Evolutionary conservation across 1,140 invertebrate genomes (phyloP).

Genomic region (Ips typographus): DNA sequence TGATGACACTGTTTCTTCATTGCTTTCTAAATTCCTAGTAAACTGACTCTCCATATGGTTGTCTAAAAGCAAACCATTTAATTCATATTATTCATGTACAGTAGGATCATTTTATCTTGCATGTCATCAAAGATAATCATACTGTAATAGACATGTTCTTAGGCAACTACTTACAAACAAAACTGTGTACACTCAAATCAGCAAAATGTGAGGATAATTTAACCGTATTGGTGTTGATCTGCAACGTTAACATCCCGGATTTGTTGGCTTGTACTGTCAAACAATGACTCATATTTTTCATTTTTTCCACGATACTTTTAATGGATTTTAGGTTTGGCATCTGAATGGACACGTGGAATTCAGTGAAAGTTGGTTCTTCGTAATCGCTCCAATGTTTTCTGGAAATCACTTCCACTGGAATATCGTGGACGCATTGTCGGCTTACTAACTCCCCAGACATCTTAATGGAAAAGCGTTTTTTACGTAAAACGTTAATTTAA

Average conservation of each 20-base stretch:
- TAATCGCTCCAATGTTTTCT: constrained; percentile 75
- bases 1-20: constrained; percentile 33
- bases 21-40: too few relatives aligned
- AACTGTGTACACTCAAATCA: constrained; percentile 60
- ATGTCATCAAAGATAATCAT: not conserved
- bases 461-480: constrained; percentile 19
- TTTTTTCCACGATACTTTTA: constrained; percentile 74
- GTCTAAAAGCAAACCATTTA: constrained; percentile 2
- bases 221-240: constrained; percentile 74
- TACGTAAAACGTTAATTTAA: too few relatives aligned
- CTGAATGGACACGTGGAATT: constrained; percentile 77
- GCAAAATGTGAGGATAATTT: constrained; percentile 77
- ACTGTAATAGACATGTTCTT: not conserved
- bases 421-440: constrained; percentile 68
- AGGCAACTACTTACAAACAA: constrained; percentile 52
- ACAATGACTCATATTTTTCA: constrained; percentile 72
- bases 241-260: constrained; percentile 68
- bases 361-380: constrained; percentile 70
- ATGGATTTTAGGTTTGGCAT: constrained; percentile 74
- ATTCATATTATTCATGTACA: not conserved
- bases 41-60: not conserved
- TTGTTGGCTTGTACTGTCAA: constrained; percentile 70
- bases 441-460: constrained; percentile 39
- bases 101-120: too few relatives aligned
- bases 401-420: constrained; percentile 77